Percentiles rank a stretch among this genome's conserved stretches.
These are phyloP conservation scores for Spizaetus ornatus DNA, from an alignment of 2,113 vertebrate species.

Conservation along the genomic window DNA sequence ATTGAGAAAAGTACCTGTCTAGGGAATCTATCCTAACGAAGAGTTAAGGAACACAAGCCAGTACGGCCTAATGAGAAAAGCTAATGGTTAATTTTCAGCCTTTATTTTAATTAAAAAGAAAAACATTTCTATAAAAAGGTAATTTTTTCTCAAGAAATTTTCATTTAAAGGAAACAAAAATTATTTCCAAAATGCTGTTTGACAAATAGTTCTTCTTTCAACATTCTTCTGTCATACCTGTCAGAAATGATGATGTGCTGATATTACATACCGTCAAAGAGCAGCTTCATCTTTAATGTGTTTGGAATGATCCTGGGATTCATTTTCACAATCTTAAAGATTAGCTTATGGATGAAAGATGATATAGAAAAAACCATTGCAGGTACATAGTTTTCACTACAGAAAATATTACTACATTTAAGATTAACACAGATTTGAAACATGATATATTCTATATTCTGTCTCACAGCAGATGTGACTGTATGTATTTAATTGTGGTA, in stretches of 20 bases:
- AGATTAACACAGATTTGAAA: background rate
- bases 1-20: background rate
- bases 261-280: background rate
- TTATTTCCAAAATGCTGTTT: background rate
- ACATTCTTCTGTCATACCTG: background rate
- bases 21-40: background rate
- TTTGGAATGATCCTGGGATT: background rate
- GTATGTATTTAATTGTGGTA: background rate
- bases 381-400: background rate
- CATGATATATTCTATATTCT: background rate
- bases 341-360: background rate
- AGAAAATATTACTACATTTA: background rate
- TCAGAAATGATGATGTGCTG: background rate
- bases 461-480: background rate
- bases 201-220: background rate
- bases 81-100: background rate
- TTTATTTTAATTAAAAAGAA: background rate
- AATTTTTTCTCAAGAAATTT: rapidly evolving
- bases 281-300: background rate
- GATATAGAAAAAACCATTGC: background rate
- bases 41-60: background rate
- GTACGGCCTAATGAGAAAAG: background rate
- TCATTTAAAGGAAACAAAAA: background rate
- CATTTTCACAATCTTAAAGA: background rate
- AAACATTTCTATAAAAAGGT: rapidly evolving